Base-by-base conservation (phyloP, 2,113 vertebrate species). In the Nycticryphes semicollaris region DNA sequence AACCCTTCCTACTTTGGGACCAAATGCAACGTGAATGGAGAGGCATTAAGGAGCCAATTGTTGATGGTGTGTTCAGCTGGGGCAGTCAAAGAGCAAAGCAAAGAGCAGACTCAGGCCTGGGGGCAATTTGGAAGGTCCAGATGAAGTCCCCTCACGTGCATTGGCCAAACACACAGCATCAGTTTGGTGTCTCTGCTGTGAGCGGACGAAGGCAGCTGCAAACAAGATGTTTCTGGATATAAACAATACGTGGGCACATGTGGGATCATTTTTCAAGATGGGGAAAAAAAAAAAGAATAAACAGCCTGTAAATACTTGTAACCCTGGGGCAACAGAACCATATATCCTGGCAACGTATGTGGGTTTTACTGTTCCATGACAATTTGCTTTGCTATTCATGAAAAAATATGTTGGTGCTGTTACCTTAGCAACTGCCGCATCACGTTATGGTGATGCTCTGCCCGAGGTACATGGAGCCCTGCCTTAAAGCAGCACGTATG, bases 371-470 rank as follows among this genome's bases (percentile, higher is more conserved):
- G 75, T 64, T 86, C 74, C 86, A 30, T 67, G 69, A 70, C 89
- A 87, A 63, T 88, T 93, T 86, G 86, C 79, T 95, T 89, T 43
- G 50, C 74, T 77, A 12, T 48, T 87, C 64, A 60, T 74, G 82
- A 66, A 39, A 63, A 88, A 72, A 53, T 33, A 59, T 66, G 92
- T 87, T 96, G 90, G 84, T 93, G 91, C 87, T 84, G 96, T 97
- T 95, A 80, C 96, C 90, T 53, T 96, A 75, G 96, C 90, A 95
- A 97, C 96, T 63, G 84, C 77, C 21, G 79, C 69, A 77, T 93
- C 91, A 53, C n/a, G 14, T 95, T 91, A 30, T 14, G 56, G 83
- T 23, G 82, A 87, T 89, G 74, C 45, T 79, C 63, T 87, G 93
- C 95, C 60, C 7, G 5, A 87, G 73, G 93, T 62, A 37, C 31